phyloP scores from a whole-genome alignment of 1,140 invertebrate genomes.

The Holcopasites calliopsidis region DNA sequence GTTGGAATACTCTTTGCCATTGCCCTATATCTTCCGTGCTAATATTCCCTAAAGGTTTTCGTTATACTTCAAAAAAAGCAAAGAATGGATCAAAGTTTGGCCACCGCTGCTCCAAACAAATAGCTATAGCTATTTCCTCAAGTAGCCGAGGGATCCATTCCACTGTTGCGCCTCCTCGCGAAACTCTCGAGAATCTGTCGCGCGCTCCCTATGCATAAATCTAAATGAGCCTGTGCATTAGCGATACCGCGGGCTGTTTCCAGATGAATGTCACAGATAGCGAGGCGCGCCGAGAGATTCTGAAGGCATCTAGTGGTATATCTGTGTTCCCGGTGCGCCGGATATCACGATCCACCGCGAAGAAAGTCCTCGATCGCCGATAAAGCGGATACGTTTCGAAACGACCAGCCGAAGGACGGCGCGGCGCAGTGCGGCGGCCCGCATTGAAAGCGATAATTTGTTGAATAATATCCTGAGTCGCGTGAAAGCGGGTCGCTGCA shows the following conservation, averaged over 20 bases:
- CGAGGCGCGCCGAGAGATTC: slow-evolving; percentile 2
- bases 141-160: too few species aligned
- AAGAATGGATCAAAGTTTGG: too few species aligned
- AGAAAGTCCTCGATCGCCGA: slow-evolving; percentile 45
- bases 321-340: slow-evolving; percentile 20
- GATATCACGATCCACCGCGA: slow-evolving; percentile 29
- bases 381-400: slow-evolving; percentile 46
- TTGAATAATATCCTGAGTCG: slow-evolving; percentile 26
- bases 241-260: slow-evolving; percentile 30
- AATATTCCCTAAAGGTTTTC: too few species aligned
- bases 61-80: too few species aligned
- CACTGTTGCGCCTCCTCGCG: too few species aligned
- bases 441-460: slow-evolving; percentile 40
- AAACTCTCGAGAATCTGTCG: slow-evolving; percentile 51
- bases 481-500: slow-evolving; percentile 7
- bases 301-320: slow-evolving; percentile 6
- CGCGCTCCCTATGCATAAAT: slow-evolving; percentile 52
- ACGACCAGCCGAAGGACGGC: slow-evolving; percentile 37
- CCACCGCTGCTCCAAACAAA: too few species aligned
- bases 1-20: too few species aligned
- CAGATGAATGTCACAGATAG: slow-evolving; percentile 49
- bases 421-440: not conserved
- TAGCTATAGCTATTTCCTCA: too few species aligned
- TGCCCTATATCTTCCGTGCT: too few species aligned
- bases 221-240: slow-evolving; percentile 39